phyloP scores from a whole-genome alignment of 1,140 invertebrate genomes.

The Habropoda laboriosa region DNA sequence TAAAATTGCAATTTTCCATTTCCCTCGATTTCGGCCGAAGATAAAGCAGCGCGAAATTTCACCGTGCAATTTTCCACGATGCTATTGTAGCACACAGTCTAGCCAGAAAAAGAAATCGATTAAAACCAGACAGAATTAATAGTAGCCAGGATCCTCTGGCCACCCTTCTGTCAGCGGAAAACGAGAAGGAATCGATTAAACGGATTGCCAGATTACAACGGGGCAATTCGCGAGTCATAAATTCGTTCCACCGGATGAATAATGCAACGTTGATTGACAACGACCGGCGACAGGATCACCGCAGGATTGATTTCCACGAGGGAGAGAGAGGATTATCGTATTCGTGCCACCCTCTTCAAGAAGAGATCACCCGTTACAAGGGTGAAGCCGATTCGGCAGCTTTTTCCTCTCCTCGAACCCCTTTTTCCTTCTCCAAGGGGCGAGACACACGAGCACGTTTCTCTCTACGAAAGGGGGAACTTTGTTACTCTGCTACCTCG shows the following conservation, averaged over 20 bases:
- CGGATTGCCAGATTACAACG: constrained; percentile 31
- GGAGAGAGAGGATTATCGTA: background rate
- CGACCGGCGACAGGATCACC: background rate
- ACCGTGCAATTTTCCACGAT: background rate
- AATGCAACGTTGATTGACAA: constrained; percentile 42
- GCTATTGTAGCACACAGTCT: background rate
- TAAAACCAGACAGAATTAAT: constrained; percentile 11
- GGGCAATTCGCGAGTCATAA: constrained; percentile 34
- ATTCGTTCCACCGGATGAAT: constrained; percentile 23
- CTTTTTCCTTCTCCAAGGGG: background rate
- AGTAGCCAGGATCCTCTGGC: background rate
- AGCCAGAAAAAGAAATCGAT: constrained; percentile 23
- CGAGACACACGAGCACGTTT: too few species aligned
- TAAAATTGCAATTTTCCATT: background rate
- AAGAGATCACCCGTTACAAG: background rate
- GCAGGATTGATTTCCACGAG: constrained; percentile 6
- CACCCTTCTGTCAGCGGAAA: background rate
- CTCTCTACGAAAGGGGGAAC: too few species aligned
- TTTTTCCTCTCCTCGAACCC: background rate
- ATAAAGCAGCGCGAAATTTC: background rate
- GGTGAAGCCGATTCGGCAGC: background rate
- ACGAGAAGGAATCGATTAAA: constrained; percentile 27
- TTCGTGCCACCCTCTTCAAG: background rate
- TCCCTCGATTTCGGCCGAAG: background rate
- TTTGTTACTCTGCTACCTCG: background rate